Conservation (phyloP, 1,140 invertebrate genomes). For the Rhizoglyphus robini region DNA sequence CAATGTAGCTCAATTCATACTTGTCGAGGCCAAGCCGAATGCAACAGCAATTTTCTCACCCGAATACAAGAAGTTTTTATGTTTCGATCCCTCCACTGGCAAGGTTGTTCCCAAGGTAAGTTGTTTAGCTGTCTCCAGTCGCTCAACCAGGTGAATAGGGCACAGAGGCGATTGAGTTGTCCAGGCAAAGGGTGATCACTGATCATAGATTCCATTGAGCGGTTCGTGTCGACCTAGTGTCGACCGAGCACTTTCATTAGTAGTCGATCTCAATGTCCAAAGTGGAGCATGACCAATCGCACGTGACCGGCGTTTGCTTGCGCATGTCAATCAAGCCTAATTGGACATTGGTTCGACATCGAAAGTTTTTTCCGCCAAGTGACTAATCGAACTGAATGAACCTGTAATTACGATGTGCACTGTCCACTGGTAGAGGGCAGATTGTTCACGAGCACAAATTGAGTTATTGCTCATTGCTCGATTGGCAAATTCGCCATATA, state of each 20-base stretch:
- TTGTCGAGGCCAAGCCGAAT: not conserved
- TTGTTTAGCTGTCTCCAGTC: not conserved
- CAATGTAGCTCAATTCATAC: not conserved
- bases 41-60: not conserved
- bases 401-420: slow-evolving; percentile 1
- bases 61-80: not conserved
- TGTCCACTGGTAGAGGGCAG: too few relatives aligned
- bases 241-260: too few relatives aligned
- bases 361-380: not conserved
- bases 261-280: not conserved
- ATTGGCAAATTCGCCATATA: not conserved
- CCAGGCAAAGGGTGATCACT: not conserved
- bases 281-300: not conserved
- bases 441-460: not conserved
- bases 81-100: not conserved
- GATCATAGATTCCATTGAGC: not conserved
- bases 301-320: not conserved
- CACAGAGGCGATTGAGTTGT: too few relatives aligned
- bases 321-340: not conserved
- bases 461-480: not conserved
- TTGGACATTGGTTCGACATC: not conserved
- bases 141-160: too few relatives aligned
- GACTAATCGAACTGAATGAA: not conserved
- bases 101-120: not conserved
- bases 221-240: not conserved